Conservation (phyloP, 2,888 invertebrate genomes). For the Acronicta aceris region DNA sequence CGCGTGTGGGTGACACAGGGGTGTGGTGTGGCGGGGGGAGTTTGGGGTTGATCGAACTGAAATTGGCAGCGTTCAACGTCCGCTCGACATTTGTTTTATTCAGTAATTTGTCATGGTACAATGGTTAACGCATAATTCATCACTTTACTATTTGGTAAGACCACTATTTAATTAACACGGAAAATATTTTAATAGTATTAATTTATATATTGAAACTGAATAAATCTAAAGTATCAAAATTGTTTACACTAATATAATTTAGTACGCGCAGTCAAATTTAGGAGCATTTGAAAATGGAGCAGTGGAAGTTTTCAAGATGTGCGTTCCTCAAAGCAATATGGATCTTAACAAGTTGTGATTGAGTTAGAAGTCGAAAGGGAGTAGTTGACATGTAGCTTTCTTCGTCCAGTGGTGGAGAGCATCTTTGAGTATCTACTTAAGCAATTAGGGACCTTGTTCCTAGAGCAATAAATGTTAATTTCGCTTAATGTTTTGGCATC, state of each 20-base stretch:
- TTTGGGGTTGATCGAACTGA: slow-evolving; percentile 83
- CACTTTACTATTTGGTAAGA: slow-evolving; percentile 23
- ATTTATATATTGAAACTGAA: slow-evolving; percentile 17
- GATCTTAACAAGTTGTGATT: slow-evolving; percentile 56
- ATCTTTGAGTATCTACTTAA: slow-evolving; percentile 59
- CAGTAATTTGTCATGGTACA: slow-evolving; percentile 71
- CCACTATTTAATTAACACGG: slow-evolving; percentile 14
- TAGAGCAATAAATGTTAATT: slow-evolving; percentile 73
- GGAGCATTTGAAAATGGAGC: slow-evolving; percentile 71
- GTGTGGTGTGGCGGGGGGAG: slow-evolving; percentile 58
- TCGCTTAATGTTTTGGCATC: slow-evolving; percentile 68
- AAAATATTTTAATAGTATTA: slow-evolving; percentile 1
- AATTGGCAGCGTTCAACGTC: slow-evolving; percentile 83
- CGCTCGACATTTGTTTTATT: slow-evolving; percentile 75
- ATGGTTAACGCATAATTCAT: slow-evolving; percentile 61
- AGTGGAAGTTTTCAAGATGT: slow-evolving; percentile 56
- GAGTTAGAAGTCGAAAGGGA: slow-evolving; percentile 59
- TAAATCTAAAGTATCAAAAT: slow-evolving; percentile 55
- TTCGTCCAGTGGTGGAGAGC: slow-evolving; percentile 31
- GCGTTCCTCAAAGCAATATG: slow-evolving; percentile 51
- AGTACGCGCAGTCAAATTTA: slow-evolving; percentile 57
- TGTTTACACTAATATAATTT: slow-evolving; percentile 47
- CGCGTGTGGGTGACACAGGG: slow-evolving; percentile 68
- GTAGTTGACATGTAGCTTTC: slow-evolving; percentile 44
- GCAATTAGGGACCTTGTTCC: slow-evolving; percentile 76